A percentile compares a stretch with the other conserved stretches of the same genome.
phyloP scores from a whole-genome alignment of 2,797 vertebrate genomes.

The Avahi laniger region DNA sequence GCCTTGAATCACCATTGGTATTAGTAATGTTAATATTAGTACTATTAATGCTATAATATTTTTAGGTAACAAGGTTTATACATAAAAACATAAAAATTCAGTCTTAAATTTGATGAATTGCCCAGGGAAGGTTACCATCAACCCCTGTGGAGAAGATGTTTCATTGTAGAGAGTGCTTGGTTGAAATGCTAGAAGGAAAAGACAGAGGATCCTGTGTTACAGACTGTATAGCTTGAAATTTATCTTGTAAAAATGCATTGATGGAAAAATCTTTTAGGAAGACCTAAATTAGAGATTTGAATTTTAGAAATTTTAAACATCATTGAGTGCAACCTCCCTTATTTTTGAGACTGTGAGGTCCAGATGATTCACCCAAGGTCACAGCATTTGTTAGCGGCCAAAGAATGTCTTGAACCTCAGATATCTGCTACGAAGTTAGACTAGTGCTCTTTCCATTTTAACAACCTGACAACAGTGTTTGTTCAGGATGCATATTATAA shows the following conservation, averaged over 20 bases:
- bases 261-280: neutral
- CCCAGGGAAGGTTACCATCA: neutral
- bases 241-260: neutral
- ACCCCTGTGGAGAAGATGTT: neutral
- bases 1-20: neutral
- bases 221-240: neutral
- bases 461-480: neutral
- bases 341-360: neutral
- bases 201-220: neutral
- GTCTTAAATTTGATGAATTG: neutral
- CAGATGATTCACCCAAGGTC: neutral
- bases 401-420: neutral
- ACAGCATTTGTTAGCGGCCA: neutral
- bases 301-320: neutral
- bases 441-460: neutral
- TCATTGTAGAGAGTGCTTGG: slow-evolving; percentile 12
- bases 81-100: neutral
- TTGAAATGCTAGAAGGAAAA: neutral
- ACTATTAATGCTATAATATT: neutral
- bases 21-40: neutral
- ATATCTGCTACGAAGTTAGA: neutral
- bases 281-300: neutral
- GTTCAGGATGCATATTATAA: neutral
- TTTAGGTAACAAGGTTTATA: neutral
- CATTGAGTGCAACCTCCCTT: neutral